Evolutionary conservation across 2,888 invertebrate genomes (phyloP).

Genomic region (Apamea crenata): DNA sequence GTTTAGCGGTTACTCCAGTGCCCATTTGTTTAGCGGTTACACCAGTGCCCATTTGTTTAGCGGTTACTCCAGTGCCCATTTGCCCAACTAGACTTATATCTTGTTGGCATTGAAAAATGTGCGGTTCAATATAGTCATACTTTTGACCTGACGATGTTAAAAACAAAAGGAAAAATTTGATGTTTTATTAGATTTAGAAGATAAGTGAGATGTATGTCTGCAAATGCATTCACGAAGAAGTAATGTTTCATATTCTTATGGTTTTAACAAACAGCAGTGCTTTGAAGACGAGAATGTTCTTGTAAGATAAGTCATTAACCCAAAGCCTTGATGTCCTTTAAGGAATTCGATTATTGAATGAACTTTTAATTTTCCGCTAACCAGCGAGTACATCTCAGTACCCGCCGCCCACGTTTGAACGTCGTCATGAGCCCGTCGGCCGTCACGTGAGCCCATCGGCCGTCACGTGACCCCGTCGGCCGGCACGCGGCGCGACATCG

Average conservation of each 20-base stretch:
- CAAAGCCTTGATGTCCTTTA: not conserved
- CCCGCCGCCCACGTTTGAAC: not conserved
- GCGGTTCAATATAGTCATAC: not conserved
- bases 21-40: not conserved
- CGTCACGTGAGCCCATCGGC: no score
- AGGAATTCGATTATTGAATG: not conserved
- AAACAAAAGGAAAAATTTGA: not conserved
- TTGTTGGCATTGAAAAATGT: not conserved
- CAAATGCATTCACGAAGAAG: not conserved
- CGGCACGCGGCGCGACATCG: not conserved
- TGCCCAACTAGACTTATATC: not conserved
- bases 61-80: not conserved
- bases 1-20: not conserved
- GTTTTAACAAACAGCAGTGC: not conserved
- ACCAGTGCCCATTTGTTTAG: not conserved
- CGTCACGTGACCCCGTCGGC: constrained; percentile 8
- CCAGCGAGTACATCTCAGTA: not conserved
- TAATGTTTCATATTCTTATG: not conserved
- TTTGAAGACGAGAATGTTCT: not conserved
- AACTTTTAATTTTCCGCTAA: not conserved
- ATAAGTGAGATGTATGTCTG: not conserved
- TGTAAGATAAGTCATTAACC: not conserved
- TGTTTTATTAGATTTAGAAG: not conserved
- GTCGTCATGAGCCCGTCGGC: constrained; percentile 22
- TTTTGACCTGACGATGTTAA: not conserved